Evolutionary conservation across 2,113 vertebrate species (phyloP).

Genomic region (Anas platyrhynchos): DNA sequence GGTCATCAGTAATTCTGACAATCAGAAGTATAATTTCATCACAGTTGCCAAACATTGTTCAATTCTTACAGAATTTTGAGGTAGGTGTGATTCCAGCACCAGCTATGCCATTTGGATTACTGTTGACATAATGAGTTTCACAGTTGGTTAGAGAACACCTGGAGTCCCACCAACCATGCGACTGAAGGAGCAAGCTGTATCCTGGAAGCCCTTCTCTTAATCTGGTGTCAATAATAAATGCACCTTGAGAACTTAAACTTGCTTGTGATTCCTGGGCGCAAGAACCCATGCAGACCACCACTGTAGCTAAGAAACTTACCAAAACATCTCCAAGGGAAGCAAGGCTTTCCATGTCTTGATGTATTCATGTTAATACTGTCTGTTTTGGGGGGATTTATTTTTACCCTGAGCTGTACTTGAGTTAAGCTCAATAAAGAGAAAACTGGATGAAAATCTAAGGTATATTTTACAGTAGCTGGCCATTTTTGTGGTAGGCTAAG

Average conservation of each 20-base stretch:
- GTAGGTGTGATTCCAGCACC: neutral
- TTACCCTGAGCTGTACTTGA: neutral
- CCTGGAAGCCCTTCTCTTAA: neutral
- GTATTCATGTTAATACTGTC: neutral
- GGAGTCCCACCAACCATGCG: neutral
- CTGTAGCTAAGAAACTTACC: neutral
- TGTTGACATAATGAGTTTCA: neutral
- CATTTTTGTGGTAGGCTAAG: neutral
- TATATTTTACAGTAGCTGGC: neutral
- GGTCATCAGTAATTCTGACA: neutral
- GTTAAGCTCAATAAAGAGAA: neutral
- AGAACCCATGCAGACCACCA: neutral
- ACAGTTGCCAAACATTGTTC: neutral
- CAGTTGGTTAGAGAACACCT: neutral
- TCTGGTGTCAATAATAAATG: neutral
- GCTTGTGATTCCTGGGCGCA: neutral
- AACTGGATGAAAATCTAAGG: neutral
- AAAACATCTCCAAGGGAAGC: neutral
- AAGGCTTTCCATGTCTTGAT: neutral
- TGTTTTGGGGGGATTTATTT: neutral
- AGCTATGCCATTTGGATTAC: neutral
- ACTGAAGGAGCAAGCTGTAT: neutral
- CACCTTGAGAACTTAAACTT: neutral
- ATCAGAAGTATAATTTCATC: neutral
- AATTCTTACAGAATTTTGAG: neutral